Base-by-base conservation (phyloP, 2,797 vertebrate species). In the Alosa sapidissima region DNA sequence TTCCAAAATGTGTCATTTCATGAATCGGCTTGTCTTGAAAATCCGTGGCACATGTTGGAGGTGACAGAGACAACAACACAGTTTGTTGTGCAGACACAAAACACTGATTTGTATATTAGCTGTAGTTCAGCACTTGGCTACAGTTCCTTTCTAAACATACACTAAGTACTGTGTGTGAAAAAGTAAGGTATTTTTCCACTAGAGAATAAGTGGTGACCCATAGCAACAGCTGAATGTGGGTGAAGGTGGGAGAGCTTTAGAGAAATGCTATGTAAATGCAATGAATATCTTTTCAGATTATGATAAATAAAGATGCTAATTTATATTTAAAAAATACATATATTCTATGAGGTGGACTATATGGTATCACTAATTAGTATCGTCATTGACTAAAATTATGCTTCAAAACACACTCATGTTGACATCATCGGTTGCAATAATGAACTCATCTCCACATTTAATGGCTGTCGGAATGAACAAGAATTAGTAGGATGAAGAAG, bases 21-120 rank as follows among this genome's bases (percentile, higher is more conserved):
- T 89, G 93, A 94, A 88, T 86, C 81, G 89, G 45, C 16, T 83
- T 81, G 83, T 84, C 85, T 86, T n/a, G 85, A 87, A 85, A 84
- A 91, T 84, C 85, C 81, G 52, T 87, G 82, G 86, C 85, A 86
- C 86, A 87, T 91, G 93, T 91, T 89, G 93, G 93, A 91, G 91
- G 89, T 91, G 91, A 84, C 91, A 89, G 94, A 91, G 93, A 93
- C 93, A 93, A 93, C 93, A 93, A 94, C 93, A 93, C 89, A 82
- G 94, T 94, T 75, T 95, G 93, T 95, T 94, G 93, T 93, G 90
- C 91, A 87, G 93, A 94, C 93, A 94, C 95, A 96, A 96, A 96
- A 96, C 93, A 93, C 94, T 93, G 90, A 95, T 92, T 13, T 92
- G 93, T 91, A 87, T 89, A 89, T 91, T 88, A 86, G 90, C 92